Base-by-base conservation (phyloP, 2,113 vertebrate species). In the Labeo rohita region DNA sequence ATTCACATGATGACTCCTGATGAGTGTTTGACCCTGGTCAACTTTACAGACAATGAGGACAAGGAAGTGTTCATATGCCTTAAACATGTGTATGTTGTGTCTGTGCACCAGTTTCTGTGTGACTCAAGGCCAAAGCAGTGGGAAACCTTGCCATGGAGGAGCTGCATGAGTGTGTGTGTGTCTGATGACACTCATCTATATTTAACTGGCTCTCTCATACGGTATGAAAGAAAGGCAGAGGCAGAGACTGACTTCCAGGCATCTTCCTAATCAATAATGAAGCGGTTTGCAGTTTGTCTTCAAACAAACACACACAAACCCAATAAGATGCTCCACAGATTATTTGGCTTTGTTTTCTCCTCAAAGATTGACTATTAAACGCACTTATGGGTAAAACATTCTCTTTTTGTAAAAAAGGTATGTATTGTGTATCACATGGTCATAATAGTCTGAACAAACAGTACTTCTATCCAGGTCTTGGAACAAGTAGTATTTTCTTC, bases 171-270 rank as follows among this genome's bases (percentile, higher is more conserved):
- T 80, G 73, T 36, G 47, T 50, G 82, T 89, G 78, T 49, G 79
- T 85, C 54, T 85, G 84, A 84, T 83, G 68, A 86, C 85, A 43
- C 87, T 90, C 91, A 91, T 92, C 87, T 89, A 92, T 92, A 89
- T 90, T 91, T 92, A 82, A 90, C 77, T 72, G 11, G 8, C 80
- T 89, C 87, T 88, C 84, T 87, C 77, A 78, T 90, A 89, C 76
- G 74, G 68, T 87, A 86, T 89, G 77, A 88, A 84, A 89, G 87
- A 83, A 86, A 86, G 59, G 52, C 84, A 21, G 70, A 80, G 72
- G 76, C 80, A 77, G 68, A 90, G 89, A 75, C 88, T 86, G 84
- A 88, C 87, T 88, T 85, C 83, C 85, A 87, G 65, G 84, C 86
- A 87, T 85, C 80, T 52, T 28, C 16, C 45, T 73, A 74, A 90